phyloP scores from a whole-genome alignment of 2,113 vertebrate genomes.

The Oenanthe melanoleuca region DNA sequence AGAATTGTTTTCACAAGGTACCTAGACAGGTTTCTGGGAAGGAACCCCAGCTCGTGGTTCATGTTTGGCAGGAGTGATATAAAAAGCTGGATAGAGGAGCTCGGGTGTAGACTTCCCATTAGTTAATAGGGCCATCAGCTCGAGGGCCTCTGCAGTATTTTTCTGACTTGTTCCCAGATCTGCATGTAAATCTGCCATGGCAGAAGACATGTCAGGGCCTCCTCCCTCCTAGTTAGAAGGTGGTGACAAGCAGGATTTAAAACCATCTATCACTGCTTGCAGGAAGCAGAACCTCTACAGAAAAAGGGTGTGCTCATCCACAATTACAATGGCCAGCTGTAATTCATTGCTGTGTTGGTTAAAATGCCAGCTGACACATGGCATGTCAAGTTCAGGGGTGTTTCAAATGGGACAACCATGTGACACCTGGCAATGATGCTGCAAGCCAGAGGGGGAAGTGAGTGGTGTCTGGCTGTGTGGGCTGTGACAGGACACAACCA shows the following conservation, averaged over 20 bases:
- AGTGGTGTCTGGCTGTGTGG: background rate
- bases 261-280: background rate
- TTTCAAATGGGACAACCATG: background rate
- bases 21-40: background rate
- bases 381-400: background rate
- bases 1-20: background rate
- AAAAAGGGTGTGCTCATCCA: background rate
- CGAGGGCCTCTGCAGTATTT: background rate
- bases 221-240: background rate
- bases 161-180: background rate
- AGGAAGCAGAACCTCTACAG: background rate
- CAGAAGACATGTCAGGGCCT: background rate
- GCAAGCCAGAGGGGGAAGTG: background rate
- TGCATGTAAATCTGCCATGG: background rate
- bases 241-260: slow-evolving; percentile 12
- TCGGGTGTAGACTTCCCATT: background rate
- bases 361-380: background rate
- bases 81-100: background rate
- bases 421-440: background rate
- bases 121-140: background rate
- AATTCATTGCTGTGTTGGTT: background rate
- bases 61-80: background rate
- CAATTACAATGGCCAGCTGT: background rate
- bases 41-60: background rate
- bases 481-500: background rate